Evolutionary conservation across 2,888 invertebrate species (phyloP).

Genomic region (Meganola albula): DNA sequence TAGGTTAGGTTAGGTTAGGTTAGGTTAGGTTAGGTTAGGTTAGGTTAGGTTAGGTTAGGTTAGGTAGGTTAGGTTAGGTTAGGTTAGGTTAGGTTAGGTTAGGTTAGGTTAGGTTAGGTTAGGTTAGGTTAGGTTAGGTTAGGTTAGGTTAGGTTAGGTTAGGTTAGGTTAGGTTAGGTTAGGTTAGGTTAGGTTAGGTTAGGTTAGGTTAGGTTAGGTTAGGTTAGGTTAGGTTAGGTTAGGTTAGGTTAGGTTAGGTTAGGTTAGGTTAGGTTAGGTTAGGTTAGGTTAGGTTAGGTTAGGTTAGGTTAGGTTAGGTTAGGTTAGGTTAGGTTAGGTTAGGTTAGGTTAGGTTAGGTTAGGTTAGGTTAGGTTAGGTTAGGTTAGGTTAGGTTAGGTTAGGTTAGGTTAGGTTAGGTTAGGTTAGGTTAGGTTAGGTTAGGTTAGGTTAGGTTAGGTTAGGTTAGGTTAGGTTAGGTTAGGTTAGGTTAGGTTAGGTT

Average conservation of each 20-base stretch:
- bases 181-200: constrained; percentile 8
- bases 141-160: constrained; percentile 7
- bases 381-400: constrained; percentile 11
- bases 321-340: constrained; percentile 11
- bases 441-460: too few species aligned
- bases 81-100: constrained; percentile 21
- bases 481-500: too few species aligned
- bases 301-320: constrained; percentile 11
- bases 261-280: constrained; percentile 6
- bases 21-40: constrained; percentile 19
- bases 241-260: constrained; percentile 7
- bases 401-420: too few species aligned
- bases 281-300: constrained; percentile 8
- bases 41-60: constrained; percentile 17
- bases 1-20: constrained; percentile 17
- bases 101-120: constrained; percentile 16
- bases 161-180: constrained; percentile 10
- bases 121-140: constrained; percentile 14
- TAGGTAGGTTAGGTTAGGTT: constrained; percentile 19
- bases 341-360: constrained; percentile 13
- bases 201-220: constrained; percentile 6
- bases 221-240: not conserved
- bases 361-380: constrained; percentile 17
- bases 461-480: too few species aligned
- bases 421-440: too few species aligned